Conservation (phyloP, 2,888 invertebrate species). For the Perizoma affinitatum region DNA sequence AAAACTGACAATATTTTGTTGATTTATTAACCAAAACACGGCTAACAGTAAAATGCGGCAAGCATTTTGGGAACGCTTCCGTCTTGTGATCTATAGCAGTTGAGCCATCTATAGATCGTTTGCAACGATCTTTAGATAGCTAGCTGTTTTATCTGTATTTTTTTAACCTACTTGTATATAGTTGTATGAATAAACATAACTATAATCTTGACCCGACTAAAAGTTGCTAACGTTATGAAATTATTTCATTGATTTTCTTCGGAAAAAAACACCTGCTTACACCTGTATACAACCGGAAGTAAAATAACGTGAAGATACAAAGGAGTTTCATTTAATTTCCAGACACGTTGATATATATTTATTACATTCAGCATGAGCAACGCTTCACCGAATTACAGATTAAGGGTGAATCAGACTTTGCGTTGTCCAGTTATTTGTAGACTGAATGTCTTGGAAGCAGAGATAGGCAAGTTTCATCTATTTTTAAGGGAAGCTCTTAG, state of each 20-base stretch:
- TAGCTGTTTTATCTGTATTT: too few relatives aligned
- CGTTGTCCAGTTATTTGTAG: constrained; percentile 5
- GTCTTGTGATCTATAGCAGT: too few relatives aligned
- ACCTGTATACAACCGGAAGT: constrained; percentile 18
- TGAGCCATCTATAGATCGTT: too few relatives aligned
- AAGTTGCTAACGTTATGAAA: too few relatives aligned
- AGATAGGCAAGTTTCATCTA: constrained; percentile 6
- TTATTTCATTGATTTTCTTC: background rate
- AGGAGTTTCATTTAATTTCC: background rate
- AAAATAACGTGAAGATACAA: constrained; percentile 6
- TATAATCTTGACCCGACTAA: too few relatives aligned
- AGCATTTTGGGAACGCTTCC: too few relatives aligned
- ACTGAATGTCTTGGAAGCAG: background rate
- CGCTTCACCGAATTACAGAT: constrained; percentile 18
- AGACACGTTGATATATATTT: constrained; percentile 6
- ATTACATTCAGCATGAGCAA: constrained; percentile 13
- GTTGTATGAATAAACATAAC: too few relatives aligned
- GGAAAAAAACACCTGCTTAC: background rate
- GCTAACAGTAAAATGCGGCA: too few relatives aligned
- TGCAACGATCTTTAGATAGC: too few relatives aligned
- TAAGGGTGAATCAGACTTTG: constrained; percentile 12
- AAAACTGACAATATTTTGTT: too few relatives aligned
- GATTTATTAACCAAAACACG: too few relatives aligned
- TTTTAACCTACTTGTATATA: too few relatives aligned
- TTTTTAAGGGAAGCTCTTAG: constrained; percentile 3